phyloP scores from a whole-genome alignment of 1,140 invertebrate species.

The Zaprionus tsacasi region DNA sequence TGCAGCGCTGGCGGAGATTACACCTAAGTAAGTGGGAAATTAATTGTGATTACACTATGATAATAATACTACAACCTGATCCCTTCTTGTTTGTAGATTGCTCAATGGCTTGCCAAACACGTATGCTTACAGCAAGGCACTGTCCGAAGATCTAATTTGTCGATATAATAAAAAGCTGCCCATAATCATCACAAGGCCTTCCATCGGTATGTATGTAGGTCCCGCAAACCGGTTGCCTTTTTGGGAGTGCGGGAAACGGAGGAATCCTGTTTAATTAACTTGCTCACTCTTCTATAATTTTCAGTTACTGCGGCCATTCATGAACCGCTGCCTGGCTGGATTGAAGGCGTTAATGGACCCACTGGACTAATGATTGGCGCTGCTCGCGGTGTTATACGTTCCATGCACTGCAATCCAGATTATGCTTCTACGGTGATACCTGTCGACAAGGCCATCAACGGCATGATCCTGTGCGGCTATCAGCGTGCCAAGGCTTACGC shows the following conservation, averaged over 20 bases:
- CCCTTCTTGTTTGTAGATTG: conserved; percentile 85
- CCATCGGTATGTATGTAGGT: conserved; percentile 87
- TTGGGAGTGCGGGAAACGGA: conserved; percentile 28
- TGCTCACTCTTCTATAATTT: conserved; percentile 1
- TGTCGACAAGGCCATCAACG: conserved; percentile 92
- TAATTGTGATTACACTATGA: not conserved
- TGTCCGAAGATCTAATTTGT: conserved; percentile 89
- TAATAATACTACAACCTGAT: not conserved
- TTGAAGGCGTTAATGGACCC: conserved; percentile 97
- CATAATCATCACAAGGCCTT: conserved; percentile 89
- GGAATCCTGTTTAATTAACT: not conserved
- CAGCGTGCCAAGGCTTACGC: conserved; percentile 85
- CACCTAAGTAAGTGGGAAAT: conserved; percentile 87
- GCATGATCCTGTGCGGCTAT: conserved; percentile 90
- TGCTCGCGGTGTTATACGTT: conserved; percentile 92
- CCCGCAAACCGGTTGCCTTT: conserved; percentile 17
- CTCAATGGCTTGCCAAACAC: conserved; percentile 90
- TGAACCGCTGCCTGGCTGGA: conserved; percentile 93
- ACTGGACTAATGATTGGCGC: conserved; percentile 91
- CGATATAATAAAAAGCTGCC: conserved; percentile 87
- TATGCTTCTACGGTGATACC: conserved; percentile 90
- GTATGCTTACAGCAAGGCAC: conserved; percentile 91
- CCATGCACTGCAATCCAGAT: conserved; percentile 88
- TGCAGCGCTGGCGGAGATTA: conserved; percentile 88
- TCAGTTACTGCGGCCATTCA: conserved; percentile 88